Conservation (phyloP, 2,797 vertebrate genomes). For the Taeniopygia guttata region DNA sequence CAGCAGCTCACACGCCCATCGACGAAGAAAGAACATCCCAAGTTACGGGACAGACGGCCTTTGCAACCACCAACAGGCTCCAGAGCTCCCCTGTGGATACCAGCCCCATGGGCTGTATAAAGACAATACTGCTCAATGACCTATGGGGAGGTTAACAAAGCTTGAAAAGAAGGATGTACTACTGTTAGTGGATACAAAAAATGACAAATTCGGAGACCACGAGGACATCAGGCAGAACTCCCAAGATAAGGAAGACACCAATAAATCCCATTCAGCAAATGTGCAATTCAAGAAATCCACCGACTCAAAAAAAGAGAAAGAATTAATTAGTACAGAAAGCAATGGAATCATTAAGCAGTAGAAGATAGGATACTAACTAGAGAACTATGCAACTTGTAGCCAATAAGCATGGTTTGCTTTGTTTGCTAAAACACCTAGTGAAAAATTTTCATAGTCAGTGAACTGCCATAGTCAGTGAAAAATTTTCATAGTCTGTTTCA, state of each 20-base stretch:
- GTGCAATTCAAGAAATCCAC: not conserved
- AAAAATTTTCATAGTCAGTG: too few species aligned
- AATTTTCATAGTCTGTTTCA: not conserved
- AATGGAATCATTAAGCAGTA: not conserved
- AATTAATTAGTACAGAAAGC: not conserved
- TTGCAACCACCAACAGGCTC: too few species aligned
- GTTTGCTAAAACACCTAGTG: not conserved
- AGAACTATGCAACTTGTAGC: not conserved
- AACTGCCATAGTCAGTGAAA: not conserved
- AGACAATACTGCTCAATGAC: not conserved
- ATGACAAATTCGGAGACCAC: not conserved
- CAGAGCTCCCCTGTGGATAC: not conserved
- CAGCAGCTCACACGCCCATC: not conserved
- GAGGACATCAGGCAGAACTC: not conserved
- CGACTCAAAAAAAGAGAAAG: not conserved
- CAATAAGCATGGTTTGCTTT: not conserved
- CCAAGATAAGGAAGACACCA: not conserved
- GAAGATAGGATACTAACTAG: not conserved
- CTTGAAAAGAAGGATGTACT: not conserved
- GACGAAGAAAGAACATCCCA: not conserved
- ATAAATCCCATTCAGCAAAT: not conserved
- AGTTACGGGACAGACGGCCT: fast-evolving
- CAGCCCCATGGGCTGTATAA: not conserved
- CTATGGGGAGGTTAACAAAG: not conserved
- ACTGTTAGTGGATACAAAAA: not conserved